phyloP scores from a whole-genome alignment of 2,797 vertebrate genomes.

The Mareca penelope region DNA sequence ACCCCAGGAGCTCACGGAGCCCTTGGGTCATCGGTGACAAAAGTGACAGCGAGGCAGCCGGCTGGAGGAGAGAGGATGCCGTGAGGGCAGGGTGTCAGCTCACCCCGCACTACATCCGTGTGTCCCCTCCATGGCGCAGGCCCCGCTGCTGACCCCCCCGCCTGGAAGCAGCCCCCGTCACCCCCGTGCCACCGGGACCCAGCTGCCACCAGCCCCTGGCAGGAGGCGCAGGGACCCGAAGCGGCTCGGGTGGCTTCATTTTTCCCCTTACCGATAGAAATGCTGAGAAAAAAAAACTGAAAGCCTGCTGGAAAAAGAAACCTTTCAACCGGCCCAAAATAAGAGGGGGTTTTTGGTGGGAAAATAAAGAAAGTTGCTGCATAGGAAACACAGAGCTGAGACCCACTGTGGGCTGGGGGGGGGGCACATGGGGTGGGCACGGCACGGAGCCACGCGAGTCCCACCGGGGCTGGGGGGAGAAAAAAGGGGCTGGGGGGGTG shows the following conservation, averaged over 20 bases:
- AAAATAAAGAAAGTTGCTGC: background rate
- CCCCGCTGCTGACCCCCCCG: fast-evolving
- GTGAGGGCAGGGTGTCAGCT: background rate
- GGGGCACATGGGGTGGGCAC: fast-evolving
- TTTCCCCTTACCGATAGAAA: constrained; percentile 1
- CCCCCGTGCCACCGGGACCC: fast-evolving
- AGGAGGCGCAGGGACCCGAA: background rate
- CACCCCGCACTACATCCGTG: background rate
- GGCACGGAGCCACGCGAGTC: background rate
- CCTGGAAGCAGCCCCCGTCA: fast-evolving
- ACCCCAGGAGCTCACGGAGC: fast-evolving
- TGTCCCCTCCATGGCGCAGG: fast-evolving
- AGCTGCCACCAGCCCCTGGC: background rate
- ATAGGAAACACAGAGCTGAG: background rate
- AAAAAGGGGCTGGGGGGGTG: background rate
- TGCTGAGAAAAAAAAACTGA: background rate
- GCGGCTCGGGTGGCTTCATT: background rate
- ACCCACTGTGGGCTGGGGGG: fast-evolving
- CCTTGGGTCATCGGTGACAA: fast-evolving
- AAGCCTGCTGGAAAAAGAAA: constrained; percentile 38
- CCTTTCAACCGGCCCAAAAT: background rate
- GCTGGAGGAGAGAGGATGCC: fast-evolving
- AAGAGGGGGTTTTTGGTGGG: background rate
- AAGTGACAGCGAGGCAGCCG: background rate
- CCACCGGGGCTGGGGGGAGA: background rate